These are phyloP conservation scores for Anhinga anhinga DNA, from an alignment of 2,113 vertebrate species.

Conservation along the genomic window DNA sequence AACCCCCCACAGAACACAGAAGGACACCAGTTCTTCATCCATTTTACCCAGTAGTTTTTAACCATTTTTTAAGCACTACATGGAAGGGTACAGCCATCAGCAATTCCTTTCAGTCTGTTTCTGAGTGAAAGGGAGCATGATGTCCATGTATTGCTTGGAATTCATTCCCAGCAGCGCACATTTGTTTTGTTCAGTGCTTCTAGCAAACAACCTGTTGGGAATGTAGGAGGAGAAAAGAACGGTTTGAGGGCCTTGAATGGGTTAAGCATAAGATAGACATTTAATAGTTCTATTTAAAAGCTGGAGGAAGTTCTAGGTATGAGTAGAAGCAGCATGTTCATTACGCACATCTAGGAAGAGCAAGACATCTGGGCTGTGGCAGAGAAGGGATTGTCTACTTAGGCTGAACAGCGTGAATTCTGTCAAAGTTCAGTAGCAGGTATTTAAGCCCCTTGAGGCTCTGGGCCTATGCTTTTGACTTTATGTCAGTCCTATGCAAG, in stretches of 20 bases:
- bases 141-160: background rate
- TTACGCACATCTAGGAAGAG: background rate
- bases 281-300: background rate
- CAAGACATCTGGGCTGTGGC: background rate
- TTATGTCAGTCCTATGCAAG: background rate
- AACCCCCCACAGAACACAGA: background rate
- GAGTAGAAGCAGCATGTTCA: background rate
- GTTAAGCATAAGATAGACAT: background rate
- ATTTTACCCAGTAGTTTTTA: background rate
- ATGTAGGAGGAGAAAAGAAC: background rate
- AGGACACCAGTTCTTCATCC: background rate
- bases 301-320: background rate
- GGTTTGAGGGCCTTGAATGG: background rate
- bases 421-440: background rate
- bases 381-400: background rate
- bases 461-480: background rate
- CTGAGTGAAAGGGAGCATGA: background rate
- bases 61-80: background rate
- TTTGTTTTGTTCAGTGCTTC: background rate
- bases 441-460: background rate
- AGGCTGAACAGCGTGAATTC: background rate
- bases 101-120: background rate
- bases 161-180: background rate
- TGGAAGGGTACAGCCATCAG: background rate
- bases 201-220: background rate